phyloP scores from a whole-genome alignment of 2,888 invertebrate genomes.

The Spialia ferax region DNA sequence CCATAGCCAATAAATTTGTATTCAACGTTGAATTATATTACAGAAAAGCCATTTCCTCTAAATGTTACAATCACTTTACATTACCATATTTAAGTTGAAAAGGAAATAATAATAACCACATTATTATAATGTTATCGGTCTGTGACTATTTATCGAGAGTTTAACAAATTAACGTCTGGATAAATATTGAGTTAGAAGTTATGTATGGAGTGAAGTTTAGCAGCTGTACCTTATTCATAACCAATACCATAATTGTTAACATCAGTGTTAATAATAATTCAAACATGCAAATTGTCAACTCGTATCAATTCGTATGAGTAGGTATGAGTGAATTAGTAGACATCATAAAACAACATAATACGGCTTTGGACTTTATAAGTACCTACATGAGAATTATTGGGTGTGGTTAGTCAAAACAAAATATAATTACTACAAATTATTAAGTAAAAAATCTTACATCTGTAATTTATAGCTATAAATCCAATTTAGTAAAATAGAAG shows the following conservation, averaged over 20 bases:
- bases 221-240: constrained; percentile 20
- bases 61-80: neutral
- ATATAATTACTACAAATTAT: too few species aligned
- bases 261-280: too few species aligned
- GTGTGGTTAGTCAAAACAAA: too few species aligned
- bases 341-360: too few species aligned
- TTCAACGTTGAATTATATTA: neutral
- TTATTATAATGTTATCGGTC: constrained; percentile 21
- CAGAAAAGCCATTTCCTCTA: neutral
- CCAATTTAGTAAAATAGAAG: too few species aligned
- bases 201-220: constrained; percentile 45
- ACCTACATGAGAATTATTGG: too few species aligned
- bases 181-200: constrained; percentile 43
- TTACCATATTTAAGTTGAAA: constrained; percentile 29
- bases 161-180: constrained; percentile 45
- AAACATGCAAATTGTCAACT: too few species aligned
- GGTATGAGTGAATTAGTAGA: too few species aligned
- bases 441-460: too few species aligned
- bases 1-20: constrained; percentile 5
- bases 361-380: too few species aligned
- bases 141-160: constrained; percentile 37
- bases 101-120: constrained; percentile 16
- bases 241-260: neutral
- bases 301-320: too few species aligned
- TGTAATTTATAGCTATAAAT: too few species aligned